phyloP scores from a whole-genome alignment of 1,140 invertebrate species.

The Lucilia sericata region DNA sequence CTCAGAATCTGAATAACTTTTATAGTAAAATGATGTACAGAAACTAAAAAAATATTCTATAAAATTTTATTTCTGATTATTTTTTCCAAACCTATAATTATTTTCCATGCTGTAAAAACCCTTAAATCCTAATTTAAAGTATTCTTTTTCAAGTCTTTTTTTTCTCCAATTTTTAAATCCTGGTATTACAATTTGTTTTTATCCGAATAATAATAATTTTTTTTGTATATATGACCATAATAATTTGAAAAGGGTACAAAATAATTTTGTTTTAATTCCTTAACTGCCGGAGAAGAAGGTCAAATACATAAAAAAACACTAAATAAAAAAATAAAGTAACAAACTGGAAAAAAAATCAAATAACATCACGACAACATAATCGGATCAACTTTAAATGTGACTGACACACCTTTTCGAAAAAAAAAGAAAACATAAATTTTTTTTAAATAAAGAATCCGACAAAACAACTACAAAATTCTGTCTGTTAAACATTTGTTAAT shows the following conservation, averaged over 20 bases:
- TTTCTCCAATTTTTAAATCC: neutral
- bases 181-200: neutral
- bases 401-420: conserved; percentile 28
- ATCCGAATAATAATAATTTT: neutral
- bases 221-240: neutral
- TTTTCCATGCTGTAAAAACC: too few relatives aligned
- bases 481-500: too few relatives aligned
- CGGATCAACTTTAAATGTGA: conserved; percentile 33
- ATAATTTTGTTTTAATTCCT: neutral
- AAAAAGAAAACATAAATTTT: neutral
- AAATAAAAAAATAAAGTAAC: too few relatives aligned
- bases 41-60: too few relatives aligned
- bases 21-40: too few relatives aligned
- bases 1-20: too few relatives aligned
- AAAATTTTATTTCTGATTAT: too few relatives aligned
- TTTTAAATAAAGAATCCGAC: too few relatives aligned
- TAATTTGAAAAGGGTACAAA: neutral
- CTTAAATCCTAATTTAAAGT: too few relatives aligned
- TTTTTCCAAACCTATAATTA: too few relatives aligned
- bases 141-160: neutral
- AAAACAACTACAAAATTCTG: too few relatives aligned
- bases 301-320: neutral
- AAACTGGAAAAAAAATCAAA: neutral
- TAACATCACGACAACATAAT: conserved; percentile 28
- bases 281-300: neutral